phyloP scores from a whole-genome alignment of 2,888 invertebrate genomes.

The Lasioglossum morio region DNA sequence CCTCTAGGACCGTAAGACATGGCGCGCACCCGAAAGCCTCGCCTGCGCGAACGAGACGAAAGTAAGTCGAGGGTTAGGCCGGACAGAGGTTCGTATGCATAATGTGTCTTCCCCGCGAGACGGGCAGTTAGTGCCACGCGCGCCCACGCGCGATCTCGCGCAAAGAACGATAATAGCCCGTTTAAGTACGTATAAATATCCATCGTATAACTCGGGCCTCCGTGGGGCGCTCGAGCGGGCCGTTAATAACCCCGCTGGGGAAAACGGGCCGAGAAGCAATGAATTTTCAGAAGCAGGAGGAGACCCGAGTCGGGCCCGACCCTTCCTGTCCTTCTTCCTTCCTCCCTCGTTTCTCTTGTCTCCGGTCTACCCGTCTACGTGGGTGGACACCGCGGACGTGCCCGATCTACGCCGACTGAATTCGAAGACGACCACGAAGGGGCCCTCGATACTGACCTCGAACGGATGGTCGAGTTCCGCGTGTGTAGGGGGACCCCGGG shows the following conservation, averaged over 20 bases:
- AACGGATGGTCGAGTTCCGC: slow-evolving; percentile 53
- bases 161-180: slow-evolving; percentile 62
- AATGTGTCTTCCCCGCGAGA: slow-evolving; percentile 43
- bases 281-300: slow-evolving; percentile 52
- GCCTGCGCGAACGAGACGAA: not conserved
- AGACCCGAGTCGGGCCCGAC: not conserved
- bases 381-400: slow-evolving; percentile 59
- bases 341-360: slow-evolving; percentile 13
- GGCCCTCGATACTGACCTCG: slow-evolving; percentile 25
- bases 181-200: slow-evolving; percentile 66
- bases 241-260: slow-evolving; percentile 59
- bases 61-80: slow-evolving; percentile 24
- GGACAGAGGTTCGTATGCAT: slow-evolving; percentile 36
- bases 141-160: slow-evolving; percentile 64
- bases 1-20: not conserved
- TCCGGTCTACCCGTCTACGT: slow-evolving; percentile 31
- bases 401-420: slow-evolving; percentile 51
- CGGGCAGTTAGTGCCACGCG: slow-evolving; percentile 56
- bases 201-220: slow-evolving; percentile 56
- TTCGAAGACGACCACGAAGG: slow-evolving; percentile 46
- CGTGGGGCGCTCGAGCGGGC: slow-evolving; percentile 55
- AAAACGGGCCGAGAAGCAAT: slow-evolving; percentile 57
- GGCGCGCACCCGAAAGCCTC: not conserved
- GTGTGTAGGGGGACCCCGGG: slow-evolving; percentile 28
- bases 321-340: slow-evolving; percentile 4